Evolutionary conservation across 2,113 vertebrate species (phyloP).

Genomic region (Lutjanus erythropterus): DNA sequence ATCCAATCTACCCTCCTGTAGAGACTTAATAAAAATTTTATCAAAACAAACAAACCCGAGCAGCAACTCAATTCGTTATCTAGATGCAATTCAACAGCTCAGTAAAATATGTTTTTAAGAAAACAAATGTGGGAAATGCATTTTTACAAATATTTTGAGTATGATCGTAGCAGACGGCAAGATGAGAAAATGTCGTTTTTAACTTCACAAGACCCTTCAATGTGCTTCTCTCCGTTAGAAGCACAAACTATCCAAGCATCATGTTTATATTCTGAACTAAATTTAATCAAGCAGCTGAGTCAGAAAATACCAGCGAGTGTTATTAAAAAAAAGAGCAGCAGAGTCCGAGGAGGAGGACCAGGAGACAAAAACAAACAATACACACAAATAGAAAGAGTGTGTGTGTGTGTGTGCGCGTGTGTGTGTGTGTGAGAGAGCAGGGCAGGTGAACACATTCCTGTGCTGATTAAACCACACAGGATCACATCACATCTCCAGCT

Average conservation of each 20-base stretch:
- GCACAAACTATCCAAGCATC: background rate
- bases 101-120: background rate
- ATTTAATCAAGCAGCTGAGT: slow-evolving; percentile 42
- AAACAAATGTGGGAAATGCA: too few relatives aligned
- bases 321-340: slow-evolving; percentile 30
- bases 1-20: too few relatives aligned
- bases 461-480: slow-evolving; percentile 74
- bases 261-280: slow-evolving; percentile 46
- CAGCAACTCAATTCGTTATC: too few relatives aligned
- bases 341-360: background rate
- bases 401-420: slow-evolving; percentile 17
- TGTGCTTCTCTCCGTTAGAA: background rate
- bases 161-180: too few relatives aligned
- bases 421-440: background rate
- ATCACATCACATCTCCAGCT: slow-evolving; percentile 71
- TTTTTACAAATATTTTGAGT: background rate
- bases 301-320: slow-evolving; percentile 8
- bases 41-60: too few relatives aligned
- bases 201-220: background rate
- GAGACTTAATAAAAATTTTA: too few relatives aligned
- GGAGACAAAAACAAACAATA: slow-evolving; percentile 7
- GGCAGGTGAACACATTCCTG: slow-evolving; percentile 79
- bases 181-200: background rate
- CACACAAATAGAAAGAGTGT: slow-evolving; percentile 13
- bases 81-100: background rate